Conservation (phyloP, 2,797 vertebrate genomes). For the Steatocranus sp. region DNA sequence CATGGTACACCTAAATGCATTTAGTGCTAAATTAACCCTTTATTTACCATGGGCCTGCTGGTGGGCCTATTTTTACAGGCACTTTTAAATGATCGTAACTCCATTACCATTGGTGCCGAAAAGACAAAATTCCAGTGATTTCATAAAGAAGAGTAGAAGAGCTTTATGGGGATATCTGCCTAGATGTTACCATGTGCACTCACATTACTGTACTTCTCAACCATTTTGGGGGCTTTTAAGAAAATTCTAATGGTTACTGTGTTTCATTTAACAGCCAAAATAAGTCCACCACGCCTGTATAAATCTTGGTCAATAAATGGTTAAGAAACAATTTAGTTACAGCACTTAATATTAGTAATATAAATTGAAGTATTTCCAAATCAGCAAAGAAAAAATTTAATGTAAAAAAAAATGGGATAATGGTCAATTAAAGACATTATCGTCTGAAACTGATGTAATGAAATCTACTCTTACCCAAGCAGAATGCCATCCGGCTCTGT, state of each 20-base stretch:
- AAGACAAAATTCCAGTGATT: not conserved
- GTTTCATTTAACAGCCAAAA: not conserved
- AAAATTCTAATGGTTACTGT: not conserved
- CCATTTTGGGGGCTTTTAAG: not conserved
- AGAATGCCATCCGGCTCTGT: not conserved
- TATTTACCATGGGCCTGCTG: not conserved
- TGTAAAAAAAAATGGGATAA: not conserved
- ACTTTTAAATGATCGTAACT: not conserved
- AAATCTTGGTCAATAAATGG: not conserved
- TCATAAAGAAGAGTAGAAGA: not conserved
- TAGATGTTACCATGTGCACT: not conserved
- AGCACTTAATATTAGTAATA: not conserved
- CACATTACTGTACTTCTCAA: not conserved
- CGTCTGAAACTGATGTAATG: not conserved
- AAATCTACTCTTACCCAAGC: not conserved
- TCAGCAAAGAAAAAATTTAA: not conserved
- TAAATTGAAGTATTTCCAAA: not conserved
- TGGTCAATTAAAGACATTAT: not conserved
- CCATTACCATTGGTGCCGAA: not conserved
- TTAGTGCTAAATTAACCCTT: not conserved
- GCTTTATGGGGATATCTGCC: not conserved
- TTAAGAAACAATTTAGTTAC: not conserved
- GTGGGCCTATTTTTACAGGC: not conserved
- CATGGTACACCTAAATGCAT: not conserved
- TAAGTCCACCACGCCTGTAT: not conserved